Conservation (phyloP, 1,140 invertebrate species). For the Brachionus sp. region DNA sequence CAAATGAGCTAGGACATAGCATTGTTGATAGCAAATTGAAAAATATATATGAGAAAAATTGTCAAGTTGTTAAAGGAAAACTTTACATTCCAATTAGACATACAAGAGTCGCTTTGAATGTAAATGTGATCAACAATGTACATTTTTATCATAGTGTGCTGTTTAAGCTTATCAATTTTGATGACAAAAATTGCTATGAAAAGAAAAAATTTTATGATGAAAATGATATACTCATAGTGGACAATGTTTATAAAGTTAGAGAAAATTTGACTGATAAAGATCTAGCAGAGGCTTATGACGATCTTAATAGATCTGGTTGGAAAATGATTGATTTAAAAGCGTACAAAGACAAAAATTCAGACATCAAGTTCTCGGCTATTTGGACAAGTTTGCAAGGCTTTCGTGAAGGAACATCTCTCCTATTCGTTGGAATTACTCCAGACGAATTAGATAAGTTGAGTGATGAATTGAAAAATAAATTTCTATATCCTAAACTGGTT, state of each 20-base stretch:
- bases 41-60: neutral
- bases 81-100: neutral
- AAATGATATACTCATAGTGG: neutral
- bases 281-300: neutral
- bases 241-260: neutral
- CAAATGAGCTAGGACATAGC: neutral
- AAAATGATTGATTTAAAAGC: conserved; percentile 9
- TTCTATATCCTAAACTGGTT: neutral
- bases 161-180: neutral
- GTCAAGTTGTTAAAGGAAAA: neutral
- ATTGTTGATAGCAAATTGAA: neutral
- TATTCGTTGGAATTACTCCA: neutral
- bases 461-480: neutral
- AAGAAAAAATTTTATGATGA: neutral
- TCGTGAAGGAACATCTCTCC: neutral
- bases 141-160: neutral
- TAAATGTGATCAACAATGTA: neutral
- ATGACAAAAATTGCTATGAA: neutral
- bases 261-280: neutral
- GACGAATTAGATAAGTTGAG: neutral
- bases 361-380: neutral
- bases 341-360: conserved; percentile 6
- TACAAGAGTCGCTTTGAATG: neutral
- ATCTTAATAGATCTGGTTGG: neutral
- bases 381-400: neutral